Evolutionary conservation across 2,113 vertebrate genomes (phyloP), one percentile per base, ranked within the genome.

Genomic region (Bothrops jararaca): DNA sequence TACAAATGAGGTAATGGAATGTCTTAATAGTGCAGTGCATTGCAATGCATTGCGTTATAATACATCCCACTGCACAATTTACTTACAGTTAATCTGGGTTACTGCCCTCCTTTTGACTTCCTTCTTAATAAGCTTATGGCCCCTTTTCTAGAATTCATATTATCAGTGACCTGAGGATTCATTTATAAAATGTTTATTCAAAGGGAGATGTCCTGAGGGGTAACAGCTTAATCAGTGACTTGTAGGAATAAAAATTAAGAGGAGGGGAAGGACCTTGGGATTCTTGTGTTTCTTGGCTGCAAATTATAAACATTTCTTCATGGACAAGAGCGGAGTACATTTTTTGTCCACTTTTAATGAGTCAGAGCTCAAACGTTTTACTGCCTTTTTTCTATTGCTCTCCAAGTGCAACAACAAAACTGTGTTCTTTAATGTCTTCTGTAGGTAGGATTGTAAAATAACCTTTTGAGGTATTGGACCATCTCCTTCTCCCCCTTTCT

Each of bases 201-300:
- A 96, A 93, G 93, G 91, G 88, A 95, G 90, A 91, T 94, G 92
- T 96, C 96, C 93, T 23, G 23, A 95, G 95, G 90, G 93, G 90
- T 95, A 96, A 95, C 86, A 95, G 91, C 94, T 95, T 97, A 89
- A 92, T 96, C 7, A 1, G 94, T 95, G 95, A 91, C 93, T 90
- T 94, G 94, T 88, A 91, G 94, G 95, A 93, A 95, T 96, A 94
- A 93, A 97, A 96, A 95, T 95, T 92, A 95, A 96, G 95, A 90
- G 87, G 20, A 39, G 45, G 56, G 54, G 95, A 95, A 94, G 96
- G 96, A 94, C 93, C 94, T 94, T 95, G 96, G 93, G 94, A 52
- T 89, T 22, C 64, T 0, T 96, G 96, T 96, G 23, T 93, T 24
- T 96, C 97, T 97, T 98, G 97, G 96, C 96, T 97, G 93, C 86